Conservation (phyloP, 1,140 invertebrate species). For the Drosophila melanica region DNA sequence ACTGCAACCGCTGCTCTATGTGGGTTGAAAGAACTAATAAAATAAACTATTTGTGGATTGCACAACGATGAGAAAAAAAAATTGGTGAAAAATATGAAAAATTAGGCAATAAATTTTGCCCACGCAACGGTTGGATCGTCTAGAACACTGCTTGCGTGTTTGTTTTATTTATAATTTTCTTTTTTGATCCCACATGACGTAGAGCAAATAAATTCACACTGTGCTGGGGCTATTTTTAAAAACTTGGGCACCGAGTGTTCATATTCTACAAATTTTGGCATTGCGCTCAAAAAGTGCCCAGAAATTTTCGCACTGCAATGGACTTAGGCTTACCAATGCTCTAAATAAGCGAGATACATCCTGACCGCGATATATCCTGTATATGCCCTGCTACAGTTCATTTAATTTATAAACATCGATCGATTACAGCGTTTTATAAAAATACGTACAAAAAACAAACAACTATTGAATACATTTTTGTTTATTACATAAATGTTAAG, state of each 20-base stretch:
- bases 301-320: neutral
- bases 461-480: too few species aligned
- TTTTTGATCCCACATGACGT: slow-evolving; percentile 19
- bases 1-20: neutral
- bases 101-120: slow-evolving; percentile 27
- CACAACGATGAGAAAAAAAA: neutral
- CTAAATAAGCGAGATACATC: neutral
- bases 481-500: too few species aligned
- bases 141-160: slow-evolving; percentile 2
- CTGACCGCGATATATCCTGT: too few species aligned
- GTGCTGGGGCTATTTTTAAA: slow-evolving; percentile 11
- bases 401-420: neutral
- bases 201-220: slow-evolving; percentile 28
- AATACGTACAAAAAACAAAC: neutral
- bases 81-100: neutral
- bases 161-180: neutral
- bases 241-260: neutral
- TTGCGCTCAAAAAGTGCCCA: neutral
- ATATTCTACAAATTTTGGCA: neutral
- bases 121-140: slow-evolving; percentile 10
- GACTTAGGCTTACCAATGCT: neutral
- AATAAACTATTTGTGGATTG: slow-evolving; percentile 14
- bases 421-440: neutral
- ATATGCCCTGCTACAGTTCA: too few species aligned
- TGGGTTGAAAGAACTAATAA: slow-evolving; percentile 15